Evolutionary conservation across 1,140 invertebrate genomes (phyloP), one percentile per base, ranked within the genome.

Genomic region (Colletes latitarsis): DNA sequence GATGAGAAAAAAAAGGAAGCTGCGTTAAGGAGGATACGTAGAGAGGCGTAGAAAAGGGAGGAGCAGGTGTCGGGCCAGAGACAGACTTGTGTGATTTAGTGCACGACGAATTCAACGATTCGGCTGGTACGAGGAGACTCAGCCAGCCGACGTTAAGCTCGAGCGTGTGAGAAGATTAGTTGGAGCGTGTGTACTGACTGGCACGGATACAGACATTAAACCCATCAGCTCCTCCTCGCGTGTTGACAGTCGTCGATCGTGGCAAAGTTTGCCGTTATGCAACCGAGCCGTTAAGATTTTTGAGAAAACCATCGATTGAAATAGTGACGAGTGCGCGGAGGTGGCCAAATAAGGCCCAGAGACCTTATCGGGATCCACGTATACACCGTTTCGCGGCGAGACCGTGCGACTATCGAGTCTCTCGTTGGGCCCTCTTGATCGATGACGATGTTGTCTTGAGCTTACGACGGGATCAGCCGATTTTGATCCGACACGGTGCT

Each of bases 171-270:
- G 91, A 92, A 92, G 92, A 92, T 83, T 86, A 77, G 78, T 84
- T 70, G 82, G 81, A 84, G 81, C 85, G 85, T 83, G 89, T 88
- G 84, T 73, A 67, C 87, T 84, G 91, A 92, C 90, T 92, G 90
- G 91, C 88, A 91, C 92, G 92, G 92, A 93, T 93, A 93, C 92
- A 90, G 90, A 91, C 91, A 92, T 93, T 93, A 93, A 89, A 90
- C 83, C 89, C 88, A 92, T 92, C 92, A 92, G 82, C 74, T 43
- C 30, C 60, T 55, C 55, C 53, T 67, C 68, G 53, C 62, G 30
- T 19, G 68, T 82, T 60, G 63, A 74, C 80, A 86, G 76, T 83
- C 86, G 77, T 86, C 77, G 82, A 75, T 69, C 73, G 73, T 46
- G 9, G 19, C 30, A 62, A 79, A 64, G 83, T 82, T 83, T 76